Base-by-base conservation (phyloP, 2,113 vertebrate genomes). In the Empidonax alnorum region DNA sequence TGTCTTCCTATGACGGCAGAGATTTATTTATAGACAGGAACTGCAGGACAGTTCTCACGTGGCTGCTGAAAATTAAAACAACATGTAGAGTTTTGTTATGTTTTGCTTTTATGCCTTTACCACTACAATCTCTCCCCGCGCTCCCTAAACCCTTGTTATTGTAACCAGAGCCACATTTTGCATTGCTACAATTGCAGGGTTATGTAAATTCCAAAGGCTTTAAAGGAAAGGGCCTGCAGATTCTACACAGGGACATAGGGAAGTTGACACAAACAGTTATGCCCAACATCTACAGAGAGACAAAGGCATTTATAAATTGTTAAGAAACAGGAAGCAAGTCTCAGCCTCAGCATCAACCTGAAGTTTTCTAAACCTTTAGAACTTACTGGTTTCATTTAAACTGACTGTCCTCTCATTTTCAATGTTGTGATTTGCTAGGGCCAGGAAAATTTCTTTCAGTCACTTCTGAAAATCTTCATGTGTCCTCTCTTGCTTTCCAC, bases 41-140 rank as follows among this genome's bases (percentile, higher is more conserved):
- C 84, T 92, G 91, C 75, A 95, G 93, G 96, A 95, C 92, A 94
- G 95, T 93, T 95, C 95, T 97, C 96, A 97, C 90, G 76, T 96
- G 97, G 95, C 95, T 95, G 80, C 83, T 94, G 94, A 96, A 97
- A 97, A 97, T 97, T 96, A 94, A 96, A 97, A 96, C 96, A 95
- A 92, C 78, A 96, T 97, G 97, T 75, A 90, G 68, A 46, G 75
- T 85, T 97, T 95, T 78, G 88, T 93, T 97, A 96, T 94, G 95
- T 82, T 97, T 97, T 97, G 83, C 90, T 95, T 97, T 92, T 96
- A 82, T 96, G 93, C 90, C 89, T 96, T 94, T 95, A 88, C 94
- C 0, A 8, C 94, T 96, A 82, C 86, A 93, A 62, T 94, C 84
- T 90, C 66, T 94, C 94, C 61, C 84, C 49, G 65, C 3, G 2